Evolutionary conservation across 1,140 invertebrate genomes (phyloP).

Genomic region (Macrotrachela quadricornifera): DNA sequence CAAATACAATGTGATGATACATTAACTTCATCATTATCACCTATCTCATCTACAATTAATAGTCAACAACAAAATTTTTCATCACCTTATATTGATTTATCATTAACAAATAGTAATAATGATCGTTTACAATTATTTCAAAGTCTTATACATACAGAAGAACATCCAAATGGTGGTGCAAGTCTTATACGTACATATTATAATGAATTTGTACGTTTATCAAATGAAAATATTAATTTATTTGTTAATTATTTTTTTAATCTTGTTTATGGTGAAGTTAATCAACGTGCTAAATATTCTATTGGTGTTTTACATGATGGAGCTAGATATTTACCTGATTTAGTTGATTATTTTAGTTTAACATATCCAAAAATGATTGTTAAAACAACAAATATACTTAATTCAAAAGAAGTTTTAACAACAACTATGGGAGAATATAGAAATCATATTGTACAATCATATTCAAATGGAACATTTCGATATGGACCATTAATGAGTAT

Average conservation of each 20-base stretch:
- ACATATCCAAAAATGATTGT: conserved; percentile 62
- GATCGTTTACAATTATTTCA: not conserved
- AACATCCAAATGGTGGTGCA: conserved; percentile 83
- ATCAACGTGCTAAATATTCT: conserved; percentile 42
- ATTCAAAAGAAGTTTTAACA: conserved; percentile 75
- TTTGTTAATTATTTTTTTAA: too few species aligned
- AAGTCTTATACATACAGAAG: conserved; percentile 56
- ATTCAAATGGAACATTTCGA: conserved; percentile 64
- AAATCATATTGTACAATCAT: conserved; percentile 58
- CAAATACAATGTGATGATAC: too few species aligned
- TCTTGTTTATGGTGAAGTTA: conserved; percentile 11
- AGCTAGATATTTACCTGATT: conserved; percentile 63
- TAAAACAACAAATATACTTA: conserved; percentile 60
- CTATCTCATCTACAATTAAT: too few species aligned
- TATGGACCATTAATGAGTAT: conserved; percentile 83
- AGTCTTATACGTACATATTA: conserved; percentile 11
- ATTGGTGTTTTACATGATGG: conserved; percentile 87
- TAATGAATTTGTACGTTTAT: too few species aligned
- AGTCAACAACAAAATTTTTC: too few species aligned
- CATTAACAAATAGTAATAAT: too few species aligned
- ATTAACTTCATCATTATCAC: too few species aligned
- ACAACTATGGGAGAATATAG: conserved; percentile 67
- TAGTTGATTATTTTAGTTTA: conserved; percentile 68
- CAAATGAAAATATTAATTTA: too few species aligned
- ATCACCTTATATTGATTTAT: too few species aligned